Evolutionary conservation across 2,797 vertebrate species (phyloP).

Genomic region (Sciurus vulgaris): DNA sequence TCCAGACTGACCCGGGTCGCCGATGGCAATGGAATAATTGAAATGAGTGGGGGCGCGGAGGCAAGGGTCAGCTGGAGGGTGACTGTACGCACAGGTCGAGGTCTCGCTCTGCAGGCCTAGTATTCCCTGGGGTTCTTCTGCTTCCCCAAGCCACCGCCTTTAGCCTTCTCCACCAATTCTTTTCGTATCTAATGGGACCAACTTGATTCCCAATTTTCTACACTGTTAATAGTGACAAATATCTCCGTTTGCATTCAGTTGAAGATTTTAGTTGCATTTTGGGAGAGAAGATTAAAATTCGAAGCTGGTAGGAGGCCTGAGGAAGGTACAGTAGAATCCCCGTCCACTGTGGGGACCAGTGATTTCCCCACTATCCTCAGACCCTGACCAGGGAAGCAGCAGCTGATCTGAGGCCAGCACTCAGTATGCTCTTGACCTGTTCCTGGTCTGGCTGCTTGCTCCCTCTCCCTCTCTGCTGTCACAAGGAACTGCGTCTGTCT

Average conservation of each 20-base stretch:
- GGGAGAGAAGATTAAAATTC: background rate
- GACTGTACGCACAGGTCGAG: background rate
- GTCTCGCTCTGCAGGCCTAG: background rate
- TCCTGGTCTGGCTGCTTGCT: background rate
- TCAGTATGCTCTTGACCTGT: background rate
- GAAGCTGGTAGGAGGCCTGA: background rate
- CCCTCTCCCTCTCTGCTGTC: background rate
- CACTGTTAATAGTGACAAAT: background rate
- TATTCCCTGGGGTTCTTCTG: background rate
- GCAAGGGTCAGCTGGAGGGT: background rate
- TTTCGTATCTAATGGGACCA: background rate
- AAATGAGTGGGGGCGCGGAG: background rate
- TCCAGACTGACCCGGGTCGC: background rate
- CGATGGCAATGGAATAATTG: background rate
- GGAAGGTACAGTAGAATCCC: background rate
- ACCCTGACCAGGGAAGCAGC: background rate
- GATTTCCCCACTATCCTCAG: background rate
- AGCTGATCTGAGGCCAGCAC: background rate
- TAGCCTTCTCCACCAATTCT: background rate
- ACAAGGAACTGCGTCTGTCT: background rate
- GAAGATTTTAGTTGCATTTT: constrained; percentile 10
- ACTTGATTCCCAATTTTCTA: background rate
- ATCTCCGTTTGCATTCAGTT: background rate
- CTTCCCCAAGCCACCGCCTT: background rate
- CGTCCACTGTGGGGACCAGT: no score